Percentiles rank a stretch among this genome's conserved stretches.
Evolutionary conservation across 2,797 vertebrate genomes (phyloP).

Genomic region (Alfaro cultratus): DNA sequence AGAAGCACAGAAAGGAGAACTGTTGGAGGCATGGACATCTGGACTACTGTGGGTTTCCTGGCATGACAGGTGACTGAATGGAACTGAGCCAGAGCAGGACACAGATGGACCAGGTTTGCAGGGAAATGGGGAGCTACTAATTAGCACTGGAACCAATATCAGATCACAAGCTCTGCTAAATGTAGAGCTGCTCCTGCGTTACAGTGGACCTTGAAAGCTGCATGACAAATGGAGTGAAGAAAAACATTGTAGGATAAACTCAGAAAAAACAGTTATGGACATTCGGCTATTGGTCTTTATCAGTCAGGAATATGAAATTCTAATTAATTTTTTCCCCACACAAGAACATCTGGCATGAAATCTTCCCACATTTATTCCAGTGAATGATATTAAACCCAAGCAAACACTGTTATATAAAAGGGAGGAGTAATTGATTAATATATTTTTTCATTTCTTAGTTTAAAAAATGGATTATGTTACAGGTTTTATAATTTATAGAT

Average conservation of each 20-base stretch:
- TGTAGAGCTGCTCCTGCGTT: not conserved
- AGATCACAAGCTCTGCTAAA: not conserved
- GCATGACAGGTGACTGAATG: constrained; percentile 14
- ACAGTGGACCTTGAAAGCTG: not conserved
- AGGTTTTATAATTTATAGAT: not conserved
- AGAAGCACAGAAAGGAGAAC: not conserved
- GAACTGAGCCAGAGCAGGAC: constrained; percentile 20
- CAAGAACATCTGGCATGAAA: not conserved
- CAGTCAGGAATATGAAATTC: not conserved
- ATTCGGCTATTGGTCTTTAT: not conserved
- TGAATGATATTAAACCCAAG: not conserved
- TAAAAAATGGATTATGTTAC: not conserved
- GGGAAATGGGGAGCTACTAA: constrained; percentile 3
- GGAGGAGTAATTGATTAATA: not conserved
- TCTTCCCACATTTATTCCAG: not conserved
- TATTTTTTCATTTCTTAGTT: not conserved
- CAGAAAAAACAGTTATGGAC: not conserved
- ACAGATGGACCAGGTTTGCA: constrained; percentile 8
- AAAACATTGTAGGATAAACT: not conserved
- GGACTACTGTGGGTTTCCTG: constrained; percentile 17
- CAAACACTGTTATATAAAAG: not conserved
- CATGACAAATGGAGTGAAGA: not conserved
- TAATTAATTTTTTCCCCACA: not conserved
- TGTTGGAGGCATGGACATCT: constrained; percentile 15
- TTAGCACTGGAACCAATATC: constrained; percentile 15